Percentiles rank a stretch among this genome's conserved stretches.
Evolutionary conservation across 2,113 vertebrate species (phyloP).

Genomic region (Anas platyrhynchos): DNA sequence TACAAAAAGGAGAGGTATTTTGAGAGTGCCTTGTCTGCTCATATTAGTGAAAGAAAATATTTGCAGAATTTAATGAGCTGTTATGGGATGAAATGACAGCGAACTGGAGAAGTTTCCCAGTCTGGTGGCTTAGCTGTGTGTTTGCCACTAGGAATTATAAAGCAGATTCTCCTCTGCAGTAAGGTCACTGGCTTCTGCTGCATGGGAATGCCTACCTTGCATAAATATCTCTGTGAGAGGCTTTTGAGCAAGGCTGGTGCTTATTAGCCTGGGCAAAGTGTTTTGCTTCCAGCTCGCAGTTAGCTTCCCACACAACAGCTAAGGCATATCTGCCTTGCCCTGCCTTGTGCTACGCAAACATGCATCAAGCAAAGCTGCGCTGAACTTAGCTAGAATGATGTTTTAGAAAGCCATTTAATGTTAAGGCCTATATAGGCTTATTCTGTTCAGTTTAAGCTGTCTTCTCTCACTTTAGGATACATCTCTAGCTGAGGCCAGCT

Average conservation of each 20-base stretch:
- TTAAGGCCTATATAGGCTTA: neutral
- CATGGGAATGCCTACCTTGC: neutral
- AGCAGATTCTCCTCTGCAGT: neutral
- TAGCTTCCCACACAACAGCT: accelerated
- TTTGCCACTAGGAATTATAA: neutral
- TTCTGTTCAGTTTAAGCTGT: neutral
- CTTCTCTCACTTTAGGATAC: neutral
- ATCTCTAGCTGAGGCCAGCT: neutral
- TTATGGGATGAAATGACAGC: neutral
- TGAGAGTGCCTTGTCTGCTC: neutral
- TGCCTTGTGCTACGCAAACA: neutral
- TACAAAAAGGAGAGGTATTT: neutral
- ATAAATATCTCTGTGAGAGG: neutral
- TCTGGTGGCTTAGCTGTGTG: neutral
- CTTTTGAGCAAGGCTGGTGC: neutral
- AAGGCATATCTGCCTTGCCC: neutral
- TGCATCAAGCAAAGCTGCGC: neutral
- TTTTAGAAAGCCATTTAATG: neutral
- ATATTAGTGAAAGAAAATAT: neutral
- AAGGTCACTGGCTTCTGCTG: neutral
- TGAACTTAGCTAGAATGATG: neutral
- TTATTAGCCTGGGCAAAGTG: neutral
- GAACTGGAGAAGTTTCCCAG: neutral
- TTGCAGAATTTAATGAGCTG: neutral
- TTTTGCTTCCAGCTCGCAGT: neutral